Base-by-base conservation (phyloP, 1,140 invertebrate species). In the Danaus melanippus region DNA sequence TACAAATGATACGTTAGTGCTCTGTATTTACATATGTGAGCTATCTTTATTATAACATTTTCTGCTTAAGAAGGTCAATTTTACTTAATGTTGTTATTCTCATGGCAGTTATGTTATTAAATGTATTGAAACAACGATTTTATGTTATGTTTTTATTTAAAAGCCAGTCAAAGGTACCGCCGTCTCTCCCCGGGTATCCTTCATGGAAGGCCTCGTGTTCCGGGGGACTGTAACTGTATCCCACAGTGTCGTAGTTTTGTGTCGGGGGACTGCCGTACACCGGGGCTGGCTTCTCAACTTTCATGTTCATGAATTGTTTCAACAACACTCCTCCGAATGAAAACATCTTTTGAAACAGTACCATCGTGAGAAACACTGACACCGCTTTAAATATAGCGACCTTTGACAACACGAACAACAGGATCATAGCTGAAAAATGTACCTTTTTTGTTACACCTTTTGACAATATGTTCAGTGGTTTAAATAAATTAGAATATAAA, bases 331-430 rank as follows among this genome's bases (percentile, higher is more conserved):
- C 82, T 1, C 60, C 72, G 1, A 76, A 21, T 12, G 69, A 70
- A 50, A 83, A 81, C 2, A 83, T 56, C 59, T 83, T 85, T 50
- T 85, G 82, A 64, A 85, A 85, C 56, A 85, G 64, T 6, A 73
- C 71, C 67, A 79, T 69, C 64, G 81, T 72, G 12, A 82, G 60
- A 62, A 82, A 76, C 17, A 77, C 72, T 0, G 79, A 74, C 0
- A 74, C 75, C 0, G 79, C 70, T 51, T 85, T 85, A 52, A 82
- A 66, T 1, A 83, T 69, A 9, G 74, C 78, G n/a, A 85, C 70
- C 54, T 85, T 85, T 12, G 82, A 76, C 21, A 85, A 61, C 1
- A 74, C 63, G 49, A 83, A 68, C 4, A 85, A 58, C 0, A 81
- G 65, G 4, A 82, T 71, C 66, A 85, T 65, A 8, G 69, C 82